Evolutionary conservation across 2,797 vertebrate genomes (phyloP).

Genomic region (Coregonus ussuriensis): DNA sequence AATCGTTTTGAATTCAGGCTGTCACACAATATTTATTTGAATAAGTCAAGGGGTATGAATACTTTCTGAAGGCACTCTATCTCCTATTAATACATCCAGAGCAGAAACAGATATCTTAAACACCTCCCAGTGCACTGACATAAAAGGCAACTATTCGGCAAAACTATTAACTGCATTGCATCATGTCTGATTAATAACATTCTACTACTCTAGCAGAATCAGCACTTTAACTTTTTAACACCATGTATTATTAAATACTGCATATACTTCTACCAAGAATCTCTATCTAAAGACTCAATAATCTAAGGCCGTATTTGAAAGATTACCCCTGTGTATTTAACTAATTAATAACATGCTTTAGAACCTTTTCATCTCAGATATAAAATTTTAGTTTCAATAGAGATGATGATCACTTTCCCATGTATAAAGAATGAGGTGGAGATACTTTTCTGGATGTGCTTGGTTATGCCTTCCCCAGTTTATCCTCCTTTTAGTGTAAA

Average conservation of each 20-base stretch:
- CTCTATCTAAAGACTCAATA: background rate
- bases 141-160: background rate
- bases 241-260: background rate
- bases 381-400: no score
- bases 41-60: no score
- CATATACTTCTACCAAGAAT: background rate
- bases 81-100: background rate
- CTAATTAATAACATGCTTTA: background rate
- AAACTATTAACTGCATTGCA: background rate
- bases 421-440: conserved; percentile 46
- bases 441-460: conserved; percentile 31
- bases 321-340: background rate
- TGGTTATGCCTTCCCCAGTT: no score
- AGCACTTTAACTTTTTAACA: background rate
- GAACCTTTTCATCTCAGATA: conserved; percentile 32
- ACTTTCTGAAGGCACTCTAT: no score
- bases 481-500: no score
- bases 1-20: no score
- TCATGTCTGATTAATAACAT: background rate
- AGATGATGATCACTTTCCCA: conserved; percentile 30
- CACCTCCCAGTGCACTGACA: background rate
- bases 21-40: no score
- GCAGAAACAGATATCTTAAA: no score
- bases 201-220: background rate
- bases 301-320: no score